Evolutionary conservation across 1,140 invertebrate species (phyloP), one percentile per base, ranked within the genome.

Genomic region (Temnothorax curvispinosus): DNA sequence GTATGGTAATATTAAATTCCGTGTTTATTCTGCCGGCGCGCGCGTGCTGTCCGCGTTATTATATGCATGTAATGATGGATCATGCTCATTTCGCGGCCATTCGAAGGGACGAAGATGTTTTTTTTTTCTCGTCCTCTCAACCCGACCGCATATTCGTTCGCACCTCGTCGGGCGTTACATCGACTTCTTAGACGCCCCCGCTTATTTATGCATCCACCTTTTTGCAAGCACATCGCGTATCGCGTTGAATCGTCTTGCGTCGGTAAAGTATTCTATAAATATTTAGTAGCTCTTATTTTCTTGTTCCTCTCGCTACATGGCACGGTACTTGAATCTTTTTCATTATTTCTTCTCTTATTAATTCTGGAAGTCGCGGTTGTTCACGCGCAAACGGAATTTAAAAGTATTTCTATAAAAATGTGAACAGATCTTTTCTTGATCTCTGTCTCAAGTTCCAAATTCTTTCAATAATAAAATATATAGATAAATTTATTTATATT

Each of bases 151-250:
- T 81, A 32, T 81, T 41, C 52, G 35, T 60, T 82, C 9, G 11
- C 77, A 38, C 76, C 54, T 72, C 50, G 21, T 35, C 50, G 35
- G 8, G 9, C 65, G 21, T 71, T 71, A 41, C 67, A 35, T 82
- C 52, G 67, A 58, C 67, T 82, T 82, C 78, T 72, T 60, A 74
- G 41, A 11, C 27, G 21, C 13, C n/a, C 13, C n/a, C 54, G 41
- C 67, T 82, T 84, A 84, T 84, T 84, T 75, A 84, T 84, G 69
- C 54, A 75, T 75, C 80, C 41, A 21, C 27, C 54, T 75, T 62
- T 62, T 84, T 84, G 41, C 54, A 74, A 50, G 54, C 54, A 7
- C 27, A 58, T 75, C 71, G 69, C 67, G 64, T 71, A 72, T 58
- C 38, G 18, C 38, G 52, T 82, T 11, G 80, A 74, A 74, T 84